A percentile compares a stretch with the other conserved stretches of the same genome.
phyloP scores from a whole-genome alignment of 2,888 invertebrate species.

The Cheilosia vernalis region DNA sequence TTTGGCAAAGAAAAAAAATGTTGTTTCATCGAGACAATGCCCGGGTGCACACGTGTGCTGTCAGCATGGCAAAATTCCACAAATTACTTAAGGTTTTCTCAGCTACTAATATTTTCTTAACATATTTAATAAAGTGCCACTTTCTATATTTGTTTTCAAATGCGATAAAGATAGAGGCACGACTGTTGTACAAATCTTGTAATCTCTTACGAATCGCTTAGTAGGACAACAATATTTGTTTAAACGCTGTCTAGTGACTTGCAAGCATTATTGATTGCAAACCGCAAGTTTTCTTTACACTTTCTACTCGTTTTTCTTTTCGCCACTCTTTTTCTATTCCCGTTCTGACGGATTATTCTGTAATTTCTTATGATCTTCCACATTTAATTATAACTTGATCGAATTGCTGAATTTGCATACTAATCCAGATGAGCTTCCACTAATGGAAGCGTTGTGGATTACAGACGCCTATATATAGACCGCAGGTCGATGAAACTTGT shows the following conservation, averaged over 20 bases:
- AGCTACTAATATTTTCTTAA: no score
- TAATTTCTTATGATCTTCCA: neutral
- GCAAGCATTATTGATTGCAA: neutral
- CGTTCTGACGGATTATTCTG: neutral
- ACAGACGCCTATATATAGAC: slow-evolving; percentile 21
- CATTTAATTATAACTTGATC: slow-evolving; percentile 9
- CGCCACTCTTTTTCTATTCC: neutral
- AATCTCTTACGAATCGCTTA: no score
- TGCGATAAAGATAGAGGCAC: no score
- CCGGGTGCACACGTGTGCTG: no score
- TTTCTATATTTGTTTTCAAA: no score
- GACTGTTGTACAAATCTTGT: no score
- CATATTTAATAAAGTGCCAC: no score
- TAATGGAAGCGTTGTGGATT: slow-evolving; percentile 8
- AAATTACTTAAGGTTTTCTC: no score
- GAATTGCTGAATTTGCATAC: slow-evolving; percentile 1
- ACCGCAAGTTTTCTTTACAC: neutral
- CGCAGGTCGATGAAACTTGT: slow-evolving; percentile 11
- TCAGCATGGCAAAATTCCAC: no score
- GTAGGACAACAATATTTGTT: neutral
- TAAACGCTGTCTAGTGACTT: neutral
- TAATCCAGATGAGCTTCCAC: neutral
- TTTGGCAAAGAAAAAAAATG: no score
- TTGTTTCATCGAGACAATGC: no score
- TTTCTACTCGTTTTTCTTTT: slow-evolving; percentile 3